Conservation (phyloP, 2,113 vertebrate genomes). For the Tachuris rubrigastra region DNA sequence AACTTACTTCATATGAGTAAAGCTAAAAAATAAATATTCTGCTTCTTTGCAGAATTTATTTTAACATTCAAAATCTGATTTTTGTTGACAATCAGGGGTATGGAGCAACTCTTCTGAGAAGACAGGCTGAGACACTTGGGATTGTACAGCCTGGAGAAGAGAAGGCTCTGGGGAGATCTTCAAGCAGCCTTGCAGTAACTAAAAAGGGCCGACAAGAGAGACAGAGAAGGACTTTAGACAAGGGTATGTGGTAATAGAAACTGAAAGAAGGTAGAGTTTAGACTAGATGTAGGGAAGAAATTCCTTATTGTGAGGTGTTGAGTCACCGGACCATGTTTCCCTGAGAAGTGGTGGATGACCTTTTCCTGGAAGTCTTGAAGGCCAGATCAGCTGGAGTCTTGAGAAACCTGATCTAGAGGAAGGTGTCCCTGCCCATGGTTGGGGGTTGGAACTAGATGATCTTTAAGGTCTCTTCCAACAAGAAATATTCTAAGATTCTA, state of each 20-base stretch:
- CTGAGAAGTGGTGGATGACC: too few species aligned
- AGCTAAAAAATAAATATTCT: not conserved
- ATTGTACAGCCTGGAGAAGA: not conserved
- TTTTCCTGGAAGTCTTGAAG: not conserved
- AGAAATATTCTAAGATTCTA: not conserved
- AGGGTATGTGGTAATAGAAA: fast-evolving
- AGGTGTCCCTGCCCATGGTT: not conserved
- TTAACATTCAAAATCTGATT: not conserved
- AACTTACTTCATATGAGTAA: not conserved
- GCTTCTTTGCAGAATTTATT: not conserved
- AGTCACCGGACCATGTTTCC: not conserved
- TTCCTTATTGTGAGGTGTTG: not conserved
- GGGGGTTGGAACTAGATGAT: not conserved
- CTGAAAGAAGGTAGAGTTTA: not conserved
- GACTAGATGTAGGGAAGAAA: not conserved
- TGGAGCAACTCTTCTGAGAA: not conserved
- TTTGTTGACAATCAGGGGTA: not conserved
- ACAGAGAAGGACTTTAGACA: not conserved
- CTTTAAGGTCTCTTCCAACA: not conserved
- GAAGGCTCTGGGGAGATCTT: fast-evolving
- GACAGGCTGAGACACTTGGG: not conserved
- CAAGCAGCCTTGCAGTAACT: not conserved
- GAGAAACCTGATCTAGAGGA: not conserved
- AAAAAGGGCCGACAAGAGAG: not conserved
- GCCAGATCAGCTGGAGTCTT: not conserved